Conservation (phyloP, 2,113 vertebrate genomes). For the Eira barbara region DNA sequence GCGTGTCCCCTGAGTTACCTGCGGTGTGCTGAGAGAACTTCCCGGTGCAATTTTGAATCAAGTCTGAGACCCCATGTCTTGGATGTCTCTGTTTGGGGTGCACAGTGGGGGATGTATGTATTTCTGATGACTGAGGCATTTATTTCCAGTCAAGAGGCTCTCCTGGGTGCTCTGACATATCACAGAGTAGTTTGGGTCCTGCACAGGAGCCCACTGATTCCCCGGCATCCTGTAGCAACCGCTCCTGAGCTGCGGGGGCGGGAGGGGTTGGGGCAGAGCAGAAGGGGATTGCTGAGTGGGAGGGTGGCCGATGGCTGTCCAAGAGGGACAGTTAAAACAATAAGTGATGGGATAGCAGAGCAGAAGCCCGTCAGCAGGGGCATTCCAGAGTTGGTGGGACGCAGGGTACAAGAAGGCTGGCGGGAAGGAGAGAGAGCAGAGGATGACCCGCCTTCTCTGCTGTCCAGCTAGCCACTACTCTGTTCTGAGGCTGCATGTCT, state of each 20-base stretch:
- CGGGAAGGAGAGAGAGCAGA: rapidly evolving
- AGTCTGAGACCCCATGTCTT: not conserved
- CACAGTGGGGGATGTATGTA: not conserved
- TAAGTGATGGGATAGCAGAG: not conserved
- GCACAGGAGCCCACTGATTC: not conserved
- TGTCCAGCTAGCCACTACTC: not conserved
- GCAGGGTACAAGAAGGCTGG: rapidly evolving
- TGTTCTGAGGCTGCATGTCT: not conserved
- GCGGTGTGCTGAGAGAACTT: not conserved
- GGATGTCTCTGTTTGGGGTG: not conserved
- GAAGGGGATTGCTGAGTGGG: not conserved
- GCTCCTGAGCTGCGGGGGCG: rapidly evolving
- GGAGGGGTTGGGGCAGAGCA: not conserved
- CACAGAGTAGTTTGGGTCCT: rapidly evolving
- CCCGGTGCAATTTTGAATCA: not conserved
- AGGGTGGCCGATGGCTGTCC: not conserved
- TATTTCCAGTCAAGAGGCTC: not conserved
- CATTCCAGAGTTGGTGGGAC: too few species aligned
- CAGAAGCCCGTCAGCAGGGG: not conserved
- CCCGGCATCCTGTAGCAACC: too few species aligned
- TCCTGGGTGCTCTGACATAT: not conserved
- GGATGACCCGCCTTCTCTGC: too few species aligned
- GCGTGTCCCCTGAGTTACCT: rapidly evolving
- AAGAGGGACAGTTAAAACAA: not conserved
- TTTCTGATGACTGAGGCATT: not conserved